These are phyloP conservation scores for Clarias pachynema DNA, from an alignment of 2,797 vertebrate genomes.

Conservation along the genomic window DNA sequence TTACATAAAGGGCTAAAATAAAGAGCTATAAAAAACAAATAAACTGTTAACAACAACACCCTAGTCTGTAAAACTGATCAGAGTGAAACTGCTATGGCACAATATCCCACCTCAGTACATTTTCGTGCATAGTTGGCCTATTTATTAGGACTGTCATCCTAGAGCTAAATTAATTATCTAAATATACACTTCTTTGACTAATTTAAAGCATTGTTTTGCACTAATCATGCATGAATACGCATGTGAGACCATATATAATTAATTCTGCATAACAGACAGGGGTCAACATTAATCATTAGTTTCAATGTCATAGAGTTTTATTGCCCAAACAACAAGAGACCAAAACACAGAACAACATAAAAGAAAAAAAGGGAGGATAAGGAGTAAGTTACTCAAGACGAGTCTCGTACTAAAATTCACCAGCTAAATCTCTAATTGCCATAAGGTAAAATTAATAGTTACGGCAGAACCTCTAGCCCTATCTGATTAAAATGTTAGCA, in stretches of 20 bases:
- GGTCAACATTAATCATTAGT: background rate
- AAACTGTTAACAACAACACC: conserved; percentile 58
- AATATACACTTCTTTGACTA: conserved; percentile 14
- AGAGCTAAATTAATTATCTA: conserved; percentile 37
- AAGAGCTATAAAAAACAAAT: conserved; percentile 62
- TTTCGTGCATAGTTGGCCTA: conserved; percentile 49
- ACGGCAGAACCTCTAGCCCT: conserved; percentile 62
- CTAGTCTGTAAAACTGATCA: conserved; percentile 39
- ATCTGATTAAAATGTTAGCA: conserved; percentile 75
- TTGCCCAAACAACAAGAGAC: conserved; percentile 7
- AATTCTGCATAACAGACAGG: background rate
- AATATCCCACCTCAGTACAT: conserved; percentile 43
- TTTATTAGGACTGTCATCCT: conserved; percentile 27
- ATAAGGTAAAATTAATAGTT: conserved; percentile 46
- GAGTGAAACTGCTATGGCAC: conserved; percentile 7
- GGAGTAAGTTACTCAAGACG: background rate
- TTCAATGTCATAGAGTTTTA: background rate
- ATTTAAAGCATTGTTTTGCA: conserved; percentile 12
- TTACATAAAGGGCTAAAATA: conserved; percentile 59
- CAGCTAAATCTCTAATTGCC: conserved; percentile 68
- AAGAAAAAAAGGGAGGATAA: background rate
- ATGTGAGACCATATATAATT: conserved; percentile 1
- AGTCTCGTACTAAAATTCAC: conserved; percentile 48
- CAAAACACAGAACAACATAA: conserved; percentile 20
- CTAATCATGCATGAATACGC: conserved; percentile 20